phyloP scores from a whole-genome alignment of 1,140 invertebrate genomes.

The Pseudomyrmex sp. region DNA sequence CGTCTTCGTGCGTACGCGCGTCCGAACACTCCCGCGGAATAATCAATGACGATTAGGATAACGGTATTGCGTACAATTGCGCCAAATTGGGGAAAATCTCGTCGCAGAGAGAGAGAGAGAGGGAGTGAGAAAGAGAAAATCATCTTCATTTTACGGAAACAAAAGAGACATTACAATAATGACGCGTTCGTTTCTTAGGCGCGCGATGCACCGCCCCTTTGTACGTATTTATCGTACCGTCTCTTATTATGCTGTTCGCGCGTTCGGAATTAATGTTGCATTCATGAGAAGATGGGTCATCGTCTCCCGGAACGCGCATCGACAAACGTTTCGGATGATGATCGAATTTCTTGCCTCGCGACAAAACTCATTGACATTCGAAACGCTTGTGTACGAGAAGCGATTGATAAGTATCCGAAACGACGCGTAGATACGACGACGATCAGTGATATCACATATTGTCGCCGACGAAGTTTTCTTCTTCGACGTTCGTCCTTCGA shows the following conservation, averaged over 20 bases:
- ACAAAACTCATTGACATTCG: neutral
- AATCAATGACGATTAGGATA: constrained; percentile 48
- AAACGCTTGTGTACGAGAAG: neutral
- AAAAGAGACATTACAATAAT: constrained; percentile 20
- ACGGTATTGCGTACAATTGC: neutral
- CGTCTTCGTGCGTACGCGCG: constrained; percentile 38
- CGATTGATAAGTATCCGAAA: no score
- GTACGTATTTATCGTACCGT: constrained; percentile 34
- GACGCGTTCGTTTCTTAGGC: constrained; percentile 14
- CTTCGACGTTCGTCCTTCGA: no score
- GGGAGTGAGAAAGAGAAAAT: no score
- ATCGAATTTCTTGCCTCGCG: constrained; percentile 10
- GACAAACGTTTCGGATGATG: constrained; percentile 35
- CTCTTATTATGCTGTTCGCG: constrained; percentile 43
- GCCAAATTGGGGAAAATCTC: neutral
- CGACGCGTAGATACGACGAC: no score
- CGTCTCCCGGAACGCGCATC: constrained; percentile 36
- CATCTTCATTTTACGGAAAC: neutral
- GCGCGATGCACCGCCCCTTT: constrained; percentile 27
- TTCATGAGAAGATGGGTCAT: constrained; percentile 52
- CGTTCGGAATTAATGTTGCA: constrained; percentile 53
- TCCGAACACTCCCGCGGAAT: constrained; percentile 37
- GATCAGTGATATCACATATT: no score
- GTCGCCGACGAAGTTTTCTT: no score
- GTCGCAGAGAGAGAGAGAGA: neutral